Evolutionary conservation across 1,140 invertebrate genomes (phyloP), one percentile per base, ranked within the genome.

Genomic region (Drosophila sucinea): DNA sequence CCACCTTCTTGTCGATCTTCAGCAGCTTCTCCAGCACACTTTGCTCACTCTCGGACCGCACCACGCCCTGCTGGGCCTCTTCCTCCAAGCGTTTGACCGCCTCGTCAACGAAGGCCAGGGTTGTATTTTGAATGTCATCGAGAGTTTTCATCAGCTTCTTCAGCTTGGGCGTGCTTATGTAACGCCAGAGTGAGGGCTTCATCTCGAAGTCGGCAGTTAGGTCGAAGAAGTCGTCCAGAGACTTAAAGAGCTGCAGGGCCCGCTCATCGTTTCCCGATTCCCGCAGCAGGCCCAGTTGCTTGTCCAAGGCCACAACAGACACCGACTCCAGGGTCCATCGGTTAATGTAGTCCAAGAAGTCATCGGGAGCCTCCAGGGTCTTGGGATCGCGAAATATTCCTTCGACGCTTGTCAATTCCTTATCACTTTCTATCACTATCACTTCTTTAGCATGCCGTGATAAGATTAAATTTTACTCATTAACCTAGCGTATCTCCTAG

Each of bases 281-380:
- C 0, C 58, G 32, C 1, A 76, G 30, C 10, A 58, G 95, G 85
- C 79, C 95, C 10, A 97, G 90, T 10, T 95, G 92, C 10, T 93
- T 93, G 40, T 96, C 95, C 40, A 96, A 91, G 1, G 95, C 95
- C 1, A 97, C 93, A 4, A 94, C 89, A 0, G 93, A 94, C 3
- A 96, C 95, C 0, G 95, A 95, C 84, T 96, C 96, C 17, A 96
- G 81, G 1, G 95, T 92, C 94, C 95, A 95, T 80, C 95, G 94
- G 79, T 94, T 95, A 62, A 96, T 92, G 79, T 95, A 94, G 60
- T 94, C 93, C 38, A 94, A 92, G 77, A 95, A 95, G 67, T 94
- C 92, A 0, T 79, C 85, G 0, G 94, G 93, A 33, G 96, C 90
- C 87, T 94, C 94, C 65, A 93, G n/a, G 0, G 75, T 94, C 41